These are phyloP conservation scores for Callorhinus ursinus DNA, from an alignment of 2,113 vertebrate genomes.

Conservation along the genomic window DNA sequence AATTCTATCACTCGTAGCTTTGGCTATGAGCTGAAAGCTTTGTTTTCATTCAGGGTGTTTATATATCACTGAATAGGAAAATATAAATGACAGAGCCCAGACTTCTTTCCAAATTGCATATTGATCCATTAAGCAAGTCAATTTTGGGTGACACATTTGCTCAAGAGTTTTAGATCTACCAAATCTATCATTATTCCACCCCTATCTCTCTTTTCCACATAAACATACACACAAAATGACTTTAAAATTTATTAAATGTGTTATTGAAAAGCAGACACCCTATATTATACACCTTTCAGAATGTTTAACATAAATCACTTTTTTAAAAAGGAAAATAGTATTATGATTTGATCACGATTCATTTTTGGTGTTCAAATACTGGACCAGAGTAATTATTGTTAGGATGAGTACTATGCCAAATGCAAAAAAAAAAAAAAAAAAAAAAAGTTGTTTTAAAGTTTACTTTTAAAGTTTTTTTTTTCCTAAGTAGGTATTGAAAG, in stretches of 20 bases:
- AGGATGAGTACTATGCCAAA: background rate
- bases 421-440: background rate
- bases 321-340: background rate
- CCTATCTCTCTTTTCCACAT: background rate
- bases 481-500: background rate
- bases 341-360: background rate
- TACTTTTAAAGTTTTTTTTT: background rate
- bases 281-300: background rate
- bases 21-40: background rate
- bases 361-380: background rate
- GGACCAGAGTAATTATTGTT: background rate
- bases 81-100: background rate
- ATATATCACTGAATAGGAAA: background rate
- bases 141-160: background rate
- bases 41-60: background rate
- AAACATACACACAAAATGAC: background rate
- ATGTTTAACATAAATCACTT: background rate
- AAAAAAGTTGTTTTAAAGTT: background rate
- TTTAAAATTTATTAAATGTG: background rate
- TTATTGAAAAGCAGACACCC: background rate
- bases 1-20: background rate
- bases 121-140: background rate
- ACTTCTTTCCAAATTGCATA: background rate
- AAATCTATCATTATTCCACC: background rate
- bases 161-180: background rate